Conservation (phyloP, 2,113 vertebrate genomes). For the Ammodytes marinus region DNA sequence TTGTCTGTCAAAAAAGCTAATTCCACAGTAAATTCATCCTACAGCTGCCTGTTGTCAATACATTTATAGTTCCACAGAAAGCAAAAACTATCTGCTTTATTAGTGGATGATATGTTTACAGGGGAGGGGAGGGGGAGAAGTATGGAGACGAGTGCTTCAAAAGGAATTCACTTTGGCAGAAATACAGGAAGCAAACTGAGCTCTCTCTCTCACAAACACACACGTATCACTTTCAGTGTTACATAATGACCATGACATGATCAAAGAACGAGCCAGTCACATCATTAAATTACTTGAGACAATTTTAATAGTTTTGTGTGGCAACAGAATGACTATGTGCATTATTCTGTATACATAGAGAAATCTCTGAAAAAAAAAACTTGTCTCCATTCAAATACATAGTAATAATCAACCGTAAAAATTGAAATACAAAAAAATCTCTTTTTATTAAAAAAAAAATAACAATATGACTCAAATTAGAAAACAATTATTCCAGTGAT, state of each 20-base stretch:
- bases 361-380: conserved; percentile 47
- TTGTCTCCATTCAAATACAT: conserved; percentile 68
- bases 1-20: conserved; percentile 47
- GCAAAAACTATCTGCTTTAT: conserved; percentile 38
- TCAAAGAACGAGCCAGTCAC: conserved; percentile 23
- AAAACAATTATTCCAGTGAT: conserved; percentile 73
- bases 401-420: conserved; percentile 84
- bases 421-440: conserved; percentile 75
- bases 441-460: conserved; percentile 58
- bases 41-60: conserved; percentile 38
- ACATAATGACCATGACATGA: not conserved
- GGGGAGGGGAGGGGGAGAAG: not conserved
- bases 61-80: conserved; percentile 17
- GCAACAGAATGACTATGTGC: conserved; percentile 70
- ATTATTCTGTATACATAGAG: conserved; percentile 73
- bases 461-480: conserved; percentile 54
- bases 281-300: conserved; percentile 60
- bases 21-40: conserved; percentile 63
- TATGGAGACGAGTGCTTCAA: not conserved
- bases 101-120: conserved; percentile 51
- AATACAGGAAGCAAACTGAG: conserved; percentile 14
- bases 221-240: not conserved
- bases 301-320: conserved; percentile 81
- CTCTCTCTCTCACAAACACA: not conserved
- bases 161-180: conserved; percentile 41